Evolutionary conservation across 2,113 vertebrate species (phyloP).

Genomic region (Syrmaticus mikado): DNA sequence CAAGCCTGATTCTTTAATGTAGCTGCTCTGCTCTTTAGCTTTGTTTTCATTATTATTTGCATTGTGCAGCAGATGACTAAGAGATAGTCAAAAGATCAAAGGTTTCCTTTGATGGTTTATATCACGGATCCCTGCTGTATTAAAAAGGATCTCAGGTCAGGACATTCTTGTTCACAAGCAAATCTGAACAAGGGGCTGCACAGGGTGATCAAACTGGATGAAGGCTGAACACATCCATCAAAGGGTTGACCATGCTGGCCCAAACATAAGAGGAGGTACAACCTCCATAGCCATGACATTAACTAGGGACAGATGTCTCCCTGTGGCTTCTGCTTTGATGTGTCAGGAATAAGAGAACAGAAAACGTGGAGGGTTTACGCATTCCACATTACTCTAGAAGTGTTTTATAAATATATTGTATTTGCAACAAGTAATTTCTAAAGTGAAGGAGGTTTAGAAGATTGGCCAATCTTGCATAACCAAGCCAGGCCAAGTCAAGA

Average conservation of each 20-base stretch:
- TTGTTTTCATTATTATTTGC: conserved; percentile 69
- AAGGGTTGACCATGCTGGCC: conserved; percentile 54
- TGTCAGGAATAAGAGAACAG: conserved; percentile 26
- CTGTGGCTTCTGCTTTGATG: conserved; percentile 62
- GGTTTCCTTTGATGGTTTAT: conserved; percentile 76
- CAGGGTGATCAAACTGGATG: conserved; percentile 70
- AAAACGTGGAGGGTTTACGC: neutral
- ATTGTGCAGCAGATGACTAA: conserved; percentile 67
- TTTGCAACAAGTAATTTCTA: rapidly evolving
- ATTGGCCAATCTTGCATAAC: neutral
- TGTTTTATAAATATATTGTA: neutral
- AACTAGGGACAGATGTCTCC: conserved; percentile 71
- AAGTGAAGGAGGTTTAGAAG: neutral
- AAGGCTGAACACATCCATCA: conserved; percentile 69
- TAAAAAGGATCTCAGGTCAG: conserved; percentile 73
- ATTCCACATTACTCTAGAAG: conserved; percentile 34
- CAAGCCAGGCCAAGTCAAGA: neutral
- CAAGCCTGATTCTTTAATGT: conserved; percentile 66
- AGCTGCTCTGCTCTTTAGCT: conserved; percentile 52
- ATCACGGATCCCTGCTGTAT: conserved; percentile 73
- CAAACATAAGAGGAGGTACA: conserved; percentile 69
- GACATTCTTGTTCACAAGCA: conserved; percentile 72
- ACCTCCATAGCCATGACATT: conserved; percentile 59
- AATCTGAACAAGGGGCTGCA: conserved; percentile 73
- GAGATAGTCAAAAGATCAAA: conserved; percentile 77